phyloP scores from a whole-genome alignment of 2,797 vertebrate species.

The Halcyon badia region DNA sequence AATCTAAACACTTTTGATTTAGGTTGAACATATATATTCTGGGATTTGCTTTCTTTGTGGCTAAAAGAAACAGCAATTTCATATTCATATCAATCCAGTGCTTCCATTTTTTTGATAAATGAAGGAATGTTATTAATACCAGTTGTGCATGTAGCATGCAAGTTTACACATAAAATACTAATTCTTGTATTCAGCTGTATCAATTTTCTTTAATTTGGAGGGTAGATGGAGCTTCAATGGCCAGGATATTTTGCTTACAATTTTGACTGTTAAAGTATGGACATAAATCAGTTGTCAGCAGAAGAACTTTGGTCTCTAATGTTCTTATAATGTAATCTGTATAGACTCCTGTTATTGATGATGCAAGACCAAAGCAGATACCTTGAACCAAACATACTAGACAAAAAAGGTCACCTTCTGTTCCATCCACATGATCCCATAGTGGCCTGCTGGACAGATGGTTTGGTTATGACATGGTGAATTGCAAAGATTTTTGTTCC shows the following conservation, averaged over 20 bases:
- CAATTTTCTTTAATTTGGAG: not conserved
- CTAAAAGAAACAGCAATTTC: not conserved
- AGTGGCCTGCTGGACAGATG: constrained; percentile 77
- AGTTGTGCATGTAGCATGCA: not conserved
- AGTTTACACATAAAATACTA: not conserved
- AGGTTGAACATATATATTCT: not conserved
- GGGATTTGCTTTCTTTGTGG: not conserved
- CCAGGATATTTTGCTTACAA: not conserved
- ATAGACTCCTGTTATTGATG: not conserved
- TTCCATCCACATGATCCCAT: not conserved
- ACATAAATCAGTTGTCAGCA: not conserved
- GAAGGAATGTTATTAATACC: not conserved
- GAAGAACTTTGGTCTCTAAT: not conserved
- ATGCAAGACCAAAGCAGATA: constrained; percentile 55
- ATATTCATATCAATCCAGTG: not conserved
- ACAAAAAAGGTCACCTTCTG: constrained; percentile 16
- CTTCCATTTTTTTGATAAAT: constrained; percentile 7
- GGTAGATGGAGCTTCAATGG: not conserved
- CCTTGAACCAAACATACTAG: constrained; percentile 30
- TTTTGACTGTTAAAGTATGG: not conserved
- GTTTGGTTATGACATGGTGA: constrained; percentile 81
- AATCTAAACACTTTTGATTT: constrained; percentile 29
- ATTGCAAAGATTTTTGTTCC: constrained; percentile 81
- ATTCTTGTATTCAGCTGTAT: not conserved
- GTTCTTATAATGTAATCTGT: not conserved